Evolutionary conservation across 2,113 vertebrate genomes (phyloP).

Genomic region (Ovibos moschatus): DNA sequence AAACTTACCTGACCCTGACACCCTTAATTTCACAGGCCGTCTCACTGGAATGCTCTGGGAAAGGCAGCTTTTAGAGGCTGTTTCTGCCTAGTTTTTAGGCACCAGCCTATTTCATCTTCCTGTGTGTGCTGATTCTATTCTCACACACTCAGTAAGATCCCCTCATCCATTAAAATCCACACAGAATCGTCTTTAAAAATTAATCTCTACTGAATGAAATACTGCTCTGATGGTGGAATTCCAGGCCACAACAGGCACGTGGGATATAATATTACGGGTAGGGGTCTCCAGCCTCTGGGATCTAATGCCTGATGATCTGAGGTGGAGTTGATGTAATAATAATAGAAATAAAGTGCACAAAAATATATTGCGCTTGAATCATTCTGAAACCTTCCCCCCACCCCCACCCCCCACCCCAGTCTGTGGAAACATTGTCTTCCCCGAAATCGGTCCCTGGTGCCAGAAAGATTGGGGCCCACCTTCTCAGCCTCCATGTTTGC

Average conservation of each 20-base stretch:
- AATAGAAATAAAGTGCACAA: not conserved
- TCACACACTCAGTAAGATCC: fast-evolving
- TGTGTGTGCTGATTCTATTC: not conserved
- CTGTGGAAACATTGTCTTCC: not conserved
- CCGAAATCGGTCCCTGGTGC: fast-evolving
- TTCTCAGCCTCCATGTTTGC: not conserved
- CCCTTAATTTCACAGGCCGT: not conserved
- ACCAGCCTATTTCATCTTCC: not conserved
- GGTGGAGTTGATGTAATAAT: not conserved
- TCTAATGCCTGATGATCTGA: not conserved
- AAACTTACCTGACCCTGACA: not conserved
- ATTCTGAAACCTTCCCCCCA: not conserved
- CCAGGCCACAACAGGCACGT: fast-evolving
- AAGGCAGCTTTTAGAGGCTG: not conserved
- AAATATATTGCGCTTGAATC: not conserved
- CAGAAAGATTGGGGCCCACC: not conserved
- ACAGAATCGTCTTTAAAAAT: not conserved
- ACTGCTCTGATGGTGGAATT: not conserved
- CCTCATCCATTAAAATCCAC: not conserved
- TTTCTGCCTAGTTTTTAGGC: not conserved
- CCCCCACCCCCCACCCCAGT: not conserved
- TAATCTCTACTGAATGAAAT: not conserved
- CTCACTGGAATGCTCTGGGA: not conserved
- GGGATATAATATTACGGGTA: not conserved
- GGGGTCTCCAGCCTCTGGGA: not conserved